A percentile compares a stretch with the other conserved stretches of the same genome.
Evolutionary conservation across 2,888 invertebrate genomes (phyloP).

Genomic region (Saturnia pavonia): DNA sequence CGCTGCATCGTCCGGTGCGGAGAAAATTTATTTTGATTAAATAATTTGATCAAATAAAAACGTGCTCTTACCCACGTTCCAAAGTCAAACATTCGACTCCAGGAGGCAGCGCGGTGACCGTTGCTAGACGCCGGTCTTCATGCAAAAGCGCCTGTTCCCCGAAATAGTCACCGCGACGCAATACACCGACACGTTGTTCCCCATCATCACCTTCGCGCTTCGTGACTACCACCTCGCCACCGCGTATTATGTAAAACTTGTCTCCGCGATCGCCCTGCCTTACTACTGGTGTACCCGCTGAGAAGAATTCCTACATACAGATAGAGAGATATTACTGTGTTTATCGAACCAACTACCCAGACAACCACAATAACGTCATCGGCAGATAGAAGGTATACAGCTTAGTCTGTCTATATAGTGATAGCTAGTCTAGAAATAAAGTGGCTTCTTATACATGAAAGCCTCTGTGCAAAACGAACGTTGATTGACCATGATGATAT

Average conservation of each 20-base stretch:
- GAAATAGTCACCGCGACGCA: constrained; percentile 91
- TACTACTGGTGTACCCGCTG: constrained; percentile 89
- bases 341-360: not conserved
- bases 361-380: not conserved
- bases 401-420: too few relatives aligned
- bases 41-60: too few relatives aligned
- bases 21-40: too few relatives aligned
- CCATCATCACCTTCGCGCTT: constrained; percentile 83
- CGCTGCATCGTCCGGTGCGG: too few relatives aligned
- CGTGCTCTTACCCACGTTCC: constrained; percentile 86
- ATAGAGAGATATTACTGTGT: not conserved
- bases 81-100: constrained; percentile 94
- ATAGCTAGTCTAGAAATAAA: not conserved
- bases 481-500: not conserved
- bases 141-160: constrained; percentile 93
- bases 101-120: constrained; percentile 92
- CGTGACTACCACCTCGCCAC: constrained; percentile 89
- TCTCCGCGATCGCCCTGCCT: constrained; percentile 93
- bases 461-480: not conserved
- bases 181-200: constrained; percentile 85
- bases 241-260: constrained; percentile 95
- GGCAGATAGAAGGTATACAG: not conserved
- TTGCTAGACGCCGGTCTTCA: constrained; percentile 94
- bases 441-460: not conserved
- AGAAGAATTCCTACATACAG: constrained; percentile 86